Evolutionary conservation across 2,113 vertebrate species (phyloP).

Genomic region (Coregonus clupeaformis): DNA sequence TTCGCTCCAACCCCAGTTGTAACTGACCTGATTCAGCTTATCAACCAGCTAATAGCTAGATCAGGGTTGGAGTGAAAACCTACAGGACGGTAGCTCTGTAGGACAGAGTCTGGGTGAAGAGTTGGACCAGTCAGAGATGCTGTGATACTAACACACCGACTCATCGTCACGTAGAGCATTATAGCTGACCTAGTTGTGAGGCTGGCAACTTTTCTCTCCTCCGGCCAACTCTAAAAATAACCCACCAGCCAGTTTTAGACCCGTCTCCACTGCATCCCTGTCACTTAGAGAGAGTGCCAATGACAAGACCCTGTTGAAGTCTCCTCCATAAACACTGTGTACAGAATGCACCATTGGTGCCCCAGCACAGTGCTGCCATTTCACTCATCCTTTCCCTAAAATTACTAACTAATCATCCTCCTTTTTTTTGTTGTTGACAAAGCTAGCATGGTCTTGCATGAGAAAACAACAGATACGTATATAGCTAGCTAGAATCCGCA

Average conservation of each 20-base stretch:
- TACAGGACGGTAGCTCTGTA: too few species aligned
- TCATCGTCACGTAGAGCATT: constrained; percentile 66
- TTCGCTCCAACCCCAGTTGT: too few species aligned
- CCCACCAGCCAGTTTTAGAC: constrained; percentile 72
- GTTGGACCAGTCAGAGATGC: constrained; percentile 63
- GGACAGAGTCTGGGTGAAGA: constrained; percentile 59
- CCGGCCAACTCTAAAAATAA: constrained; percentile 77
- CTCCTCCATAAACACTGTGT: constrained; percentile 24
- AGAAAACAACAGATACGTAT: too few species aligned
- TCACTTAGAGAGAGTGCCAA: constrained; percentile 65
- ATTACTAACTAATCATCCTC: too few species aligned
- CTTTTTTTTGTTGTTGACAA: too few species aligned
- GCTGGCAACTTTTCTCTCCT: constrained; percentile 73
- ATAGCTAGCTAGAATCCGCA: too few species aligned
- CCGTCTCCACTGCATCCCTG: constrained; percentile 71
- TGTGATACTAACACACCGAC: constrained; percentile 61
- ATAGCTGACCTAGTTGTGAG: constrained; percentile 76
- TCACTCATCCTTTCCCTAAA: too few species aligned
- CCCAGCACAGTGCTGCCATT: too few species aligned
- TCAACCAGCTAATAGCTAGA: too few species aligned
- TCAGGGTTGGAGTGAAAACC: too few species aligned
- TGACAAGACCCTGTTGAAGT: constrained; percentile 65
- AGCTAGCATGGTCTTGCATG: too few species aligned
- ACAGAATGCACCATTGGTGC: background rate
- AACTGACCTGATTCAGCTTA: too few species aligned